Base-by-base conservation (phyloP, 2,113 vertebrate genomes). In the Phyllostomus discolor region DNA sequence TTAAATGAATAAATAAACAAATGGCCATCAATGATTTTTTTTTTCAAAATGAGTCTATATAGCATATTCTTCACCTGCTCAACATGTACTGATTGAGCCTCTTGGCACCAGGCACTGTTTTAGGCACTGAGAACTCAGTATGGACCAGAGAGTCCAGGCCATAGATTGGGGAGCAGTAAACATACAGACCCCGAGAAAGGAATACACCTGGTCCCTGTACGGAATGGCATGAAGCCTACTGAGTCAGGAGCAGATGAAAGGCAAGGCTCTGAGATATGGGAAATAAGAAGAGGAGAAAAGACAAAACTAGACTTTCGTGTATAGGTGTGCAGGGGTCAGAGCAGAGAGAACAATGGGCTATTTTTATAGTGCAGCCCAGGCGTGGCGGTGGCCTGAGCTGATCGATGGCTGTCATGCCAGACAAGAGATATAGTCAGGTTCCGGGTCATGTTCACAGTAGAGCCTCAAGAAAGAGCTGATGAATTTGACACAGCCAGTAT, bases 391-490 rank as follows among this genome's bases (percentile, higher is more conserved):
- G 16, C 35, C 19, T 48, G 33, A 26, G 14, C 33, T 7, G 4
- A 38, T 54, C 0, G 3, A n/a, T 62, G 48, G 0, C 22, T 8
- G n/a, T 67, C 17, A 1, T 3, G 14, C 1, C 1, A 0, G 26
- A 19, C 7, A 35, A 85, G 81, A 52, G 16, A 83, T 79, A 73
- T 31, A 35, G 1, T 57, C 19, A 31, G 20, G 67, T 35, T 89
- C 46, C 15, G 41, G 69, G 69, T 69, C 28, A 75, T 97, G 95
- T 91, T 91, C 76, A 66, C 92, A 92, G 81, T 3, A 26, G 24
- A 76, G 35, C n/a, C 38, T 62, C 52, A 38, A 85, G n/a, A 19
- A 78, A 48, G 14, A 33, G 19, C 20, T 12, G 59, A 87, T 28
- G 10, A n/a, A 59, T 28, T 7, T 28, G 35, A 67, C 19, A 4